Conservation (phyloP, 1,140 invertebrate genomes). For the Pseudoatta argentina region DNA sequence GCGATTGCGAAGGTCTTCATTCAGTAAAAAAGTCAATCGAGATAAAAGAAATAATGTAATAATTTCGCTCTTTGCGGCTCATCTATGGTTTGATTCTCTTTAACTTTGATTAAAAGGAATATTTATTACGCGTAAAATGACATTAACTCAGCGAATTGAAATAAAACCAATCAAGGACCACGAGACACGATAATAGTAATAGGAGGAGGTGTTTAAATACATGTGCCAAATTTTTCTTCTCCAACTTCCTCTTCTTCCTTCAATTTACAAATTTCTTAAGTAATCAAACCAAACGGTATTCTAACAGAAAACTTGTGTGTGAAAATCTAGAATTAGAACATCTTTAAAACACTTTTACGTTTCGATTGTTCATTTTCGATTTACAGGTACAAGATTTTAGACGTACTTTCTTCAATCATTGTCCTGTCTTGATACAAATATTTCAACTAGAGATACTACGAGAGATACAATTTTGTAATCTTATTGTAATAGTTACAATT, state of each 20-base stretch:
- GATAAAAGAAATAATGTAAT: neutral
- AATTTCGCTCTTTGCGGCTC: neutral
- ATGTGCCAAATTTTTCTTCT: slow-evolving; percentile 45
- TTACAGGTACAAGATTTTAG: neutral
- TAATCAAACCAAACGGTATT: neutral
- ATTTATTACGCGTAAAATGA: slow-evolving; percentile 25
- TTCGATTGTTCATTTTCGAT: neutral
- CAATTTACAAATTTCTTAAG: neutral
- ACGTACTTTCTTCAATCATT: neutral
- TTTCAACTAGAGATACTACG: neutral
- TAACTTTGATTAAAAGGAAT: neutral
- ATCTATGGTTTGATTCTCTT: neutral
- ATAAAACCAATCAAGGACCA: slow-evolving; percentile 52
- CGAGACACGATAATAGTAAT: neutral
- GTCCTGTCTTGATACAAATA: neutral
- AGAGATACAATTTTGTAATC: neutral
- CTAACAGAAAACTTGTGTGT: neutral
- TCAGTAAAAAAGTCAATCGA: neutral
- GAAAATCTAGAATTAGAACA: neutral
- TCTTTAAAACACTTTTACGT: neutral
- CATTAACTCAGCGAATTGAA: slow-evolving; percentile 11
- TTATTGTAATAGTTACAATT: slow-evolving; percentile 3
- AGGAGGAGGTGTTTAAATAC: slow-evolving; percentile 16
- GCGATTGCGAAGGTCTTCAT: neutral
- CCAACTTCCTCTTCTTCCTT: neutral